phyloP scores from a whole-genome alignment of 1,140 invertebrate genomes.

The Drosophila tristis region DNA sequence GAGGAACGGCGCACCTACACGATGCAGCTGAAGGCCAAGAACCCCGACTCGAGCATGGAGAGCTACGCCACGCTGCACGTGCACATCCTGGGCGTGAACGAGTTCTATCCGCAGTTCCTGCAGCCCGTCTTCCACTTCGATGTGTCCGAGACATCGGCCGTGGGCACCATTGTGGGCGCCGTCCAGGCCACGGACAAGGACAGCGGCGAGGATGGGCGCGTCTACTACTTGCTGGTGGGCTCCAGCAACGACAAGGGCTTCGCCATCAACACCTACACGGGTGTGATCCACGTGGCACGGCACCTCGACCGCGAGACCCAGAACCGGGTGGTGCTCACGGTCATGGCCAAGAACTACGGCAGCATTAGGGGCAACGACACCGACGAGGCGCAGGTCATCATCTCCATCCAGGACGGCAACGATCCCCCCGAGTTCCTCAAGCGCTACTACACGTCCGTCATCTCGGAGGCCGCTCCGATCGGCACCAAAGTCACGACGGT shows the following conservation, averaged over 20 bases:
- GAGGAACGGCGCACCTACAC: conserved; percentile 92
- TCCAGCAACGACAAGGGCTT: conserved; percentile 97
- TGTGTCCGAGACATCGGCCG: conserved; percentile 95
- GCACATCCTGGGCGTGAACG: conserved; percentile 95
- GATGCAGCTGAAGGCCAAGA: conserved; percentile 93
- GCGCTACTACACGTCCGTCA: conserved; percentile 89
- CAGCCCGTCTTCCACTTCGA: conserved; percentile 96
- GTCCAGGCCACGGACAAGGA: conserved; percentile 96
- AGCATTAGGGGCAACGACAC: conserved; percentile 97
- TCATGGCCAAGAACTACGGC: conserved; percentile 97
- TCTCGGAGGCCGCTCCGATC: conserved; percentile 90
- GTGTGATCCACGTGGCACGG: conserved; percentile 92
- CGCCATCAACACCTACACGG: conserved; percentile 92
- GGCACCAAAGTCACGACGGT: conserved; percentile 92
- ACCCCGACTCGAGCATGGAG: conserved; percentile 93
- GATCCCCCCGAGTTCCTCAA: conserved; percentile 96
- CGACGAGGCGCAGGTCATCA: conserved; percentile 96
- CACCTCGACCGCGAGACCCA: conserved; percentile 95
- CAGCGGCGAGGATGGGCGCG: conserved; percentile 94
- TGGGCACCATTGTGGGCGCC: conserved; percentile 93
- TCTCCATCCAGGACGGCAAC: conserved; percentile 97
- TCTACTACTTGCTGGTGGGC: conserved; percentile 96
- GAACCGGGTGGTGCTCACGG: conserved; percentile 94
- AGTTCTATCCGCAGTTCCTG: conserved; percentile 96
- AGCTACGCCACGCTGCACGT: conserved; percentile 90